These are phyloP conservation scores for Hormiphora californensis DNA, from an alignment of 37 sponge, comb jelly and placozoan species.

Conservation along the genomic window DNA sequence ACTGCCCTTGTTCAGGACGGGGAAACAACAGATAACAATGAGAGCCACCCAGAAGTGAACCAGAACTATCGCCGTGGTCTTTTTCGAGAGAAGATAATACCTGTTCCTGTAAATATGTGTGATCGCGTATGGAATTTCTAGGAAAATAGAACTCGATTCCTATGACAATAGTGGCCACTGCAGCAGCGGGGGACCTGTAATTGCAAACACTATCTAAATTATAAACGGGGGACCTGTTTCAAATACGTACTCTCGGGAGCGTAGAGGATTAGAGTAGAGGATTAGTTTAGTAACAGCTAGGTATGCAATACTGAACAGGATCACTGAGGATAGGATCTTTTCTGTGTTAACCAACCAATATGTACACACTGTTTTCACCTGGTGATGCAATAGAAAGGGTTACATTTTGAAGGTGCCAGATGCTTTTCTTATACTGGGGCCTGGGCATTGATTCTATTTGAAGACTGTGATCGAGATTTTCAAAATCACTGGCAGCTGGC, in stretches of 20 bases:
- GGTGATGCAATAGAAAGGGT: too few relatives aligned
- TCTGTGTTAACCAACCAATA: background rate
- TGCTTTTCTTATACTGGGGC: too few relatives aligned
- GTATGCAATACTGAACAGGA: background rate
- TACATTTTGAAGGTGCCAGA: too few relatives aligned
- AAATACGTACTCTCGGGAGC: background rate
- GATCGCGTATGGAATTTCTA: too few relatives aligned
- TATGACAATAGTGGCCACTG: too few relatives aligned
- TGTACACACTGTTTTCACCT: background rate
- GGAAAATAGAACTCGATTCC: too few relatives aligned
- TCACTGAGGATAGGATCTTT: background rate
- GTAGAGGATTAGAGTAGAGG: background rate
- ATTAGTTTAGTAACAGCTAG: background rate
- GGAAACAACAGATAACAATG: background rate
- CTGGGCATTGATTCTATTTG: too few relatives aligned
- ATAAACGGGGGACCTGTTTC: too few relatives aligned
- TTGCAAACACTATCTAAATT: too few relatives aligned
- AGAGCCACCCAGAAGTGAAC: slow-evolving; percentile 6
- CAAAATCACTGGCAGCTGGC: too few relatives aligned
- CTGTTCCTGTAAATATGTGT: background rate
- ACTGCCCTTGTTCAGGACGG: background rate
- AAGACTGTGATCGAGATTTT: too few relatives aligned
- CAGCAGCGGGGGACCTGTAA: too few relatives aligned
- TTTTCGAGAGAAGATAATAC: background rate
- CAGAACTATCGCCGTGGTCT: background rate